Percentiles rank a stretch among this genome's conserved stretches.
phyloP scores from a whole-genome alignment of 2,797 vertebrate genomes.

The Rousettus madagascariensis region DNA sequence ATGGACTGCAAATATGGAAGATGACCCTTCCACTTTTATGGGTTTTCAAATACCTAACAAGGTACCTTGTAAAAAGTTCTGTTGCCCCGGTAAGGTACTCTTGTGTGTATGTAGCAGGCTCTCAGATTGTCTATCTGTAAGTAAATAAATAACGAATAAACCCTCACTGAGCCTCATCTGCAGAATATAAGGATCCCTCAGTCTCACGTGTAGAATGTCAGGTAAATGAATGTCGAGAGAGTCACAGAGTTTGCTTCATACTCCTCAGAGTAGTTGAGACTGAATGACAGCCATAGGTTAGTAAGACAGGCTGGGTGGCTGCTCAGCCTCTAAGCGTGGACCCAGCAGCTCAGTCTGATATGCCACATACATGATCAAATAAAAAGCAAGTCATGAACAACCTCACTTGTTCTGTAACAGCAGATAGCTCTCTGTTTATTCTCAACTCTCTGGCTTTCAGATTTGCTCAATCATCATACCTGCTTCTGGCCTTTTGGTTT shows the following conservation, averaged over 20 bases:
- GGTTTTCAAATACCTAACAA: neutral
- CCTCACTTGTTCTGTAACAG: neutral
- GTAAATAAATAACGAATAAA: slow-evolving; percentile 2
- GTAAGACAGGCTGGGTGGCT: neutral
- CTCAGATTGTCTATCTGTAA: neutral
- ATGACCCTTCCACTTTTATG: neutral
- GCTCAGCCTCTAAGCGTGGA: neutral
- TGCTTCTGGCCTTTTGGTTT: neutral
- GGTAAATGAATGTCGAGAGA: neutral
- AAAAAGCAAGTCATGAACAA: neutral
- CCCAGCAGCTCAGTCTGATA: neutral
- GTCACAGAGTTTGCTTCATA: neutral
- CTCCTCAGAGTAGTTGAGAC: neutral
- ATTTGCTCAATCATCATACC: neutral
- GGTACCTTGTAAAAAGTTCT: neutral
- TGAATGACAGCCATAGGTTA: neutral
- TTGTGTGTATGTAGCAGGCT: neutral
- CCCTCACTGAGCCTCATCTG: neutral
- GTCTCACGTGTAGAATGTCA: neutral
- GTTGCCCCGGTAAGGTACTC: neutral
- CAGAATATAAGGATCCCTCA: neutral
- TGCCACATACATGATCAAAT: neutral
- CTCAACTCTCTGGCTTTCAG: neutral
- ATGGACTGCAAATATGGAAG: neutral
- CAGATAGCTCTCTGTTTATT: slow-evolving; percentile 20